Conservation (phyloP, 2,797 vertebrate species). For the Crenuchus spilurus region DNA sequence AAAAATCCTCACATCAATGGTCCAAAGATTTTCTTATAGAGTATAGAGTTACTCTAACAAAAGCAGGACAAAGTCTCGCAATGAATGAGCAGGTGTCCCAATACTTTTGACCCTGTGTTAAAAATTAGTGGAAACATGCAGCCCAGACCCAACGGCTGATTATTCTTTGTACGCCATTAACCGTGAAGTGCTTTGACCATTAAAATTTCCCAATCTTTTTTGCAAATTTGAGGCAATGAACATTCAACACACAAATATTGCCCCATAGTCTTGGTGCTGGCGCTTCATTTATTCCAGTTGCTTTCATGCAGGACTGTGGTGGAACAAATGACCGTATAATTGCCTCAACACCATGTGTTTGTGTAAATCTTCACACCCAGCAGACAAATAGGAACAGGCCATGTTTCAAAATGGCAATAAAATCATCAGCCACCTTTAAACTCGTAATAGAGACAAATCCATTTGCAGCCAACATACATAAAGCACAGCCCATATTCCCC, state of each 20-base stretch:
- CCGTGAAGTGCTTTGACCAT: background rate
- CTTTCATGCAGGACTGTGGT: background rate
- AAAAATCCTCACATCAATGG: too few species aligned
- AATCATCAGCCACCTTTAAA: background rate
- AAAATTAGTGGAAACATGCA: too few species aligned
- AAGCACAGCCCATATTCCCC: conserved; percentile 3
- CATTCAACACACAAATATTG: conserved; percentile 18
- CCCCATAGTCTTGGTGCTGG: background rate
- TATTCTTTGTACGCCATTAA: too few species aligned
- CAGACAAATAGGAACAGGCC: conserved; percentile 1
- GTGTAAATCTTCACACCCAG: conserved; percentile 6
- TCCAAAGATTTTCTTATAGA: too few species aligned
- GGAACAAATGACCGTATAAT: conserved; percentile 36
- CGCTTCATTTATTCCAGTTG: background rate
- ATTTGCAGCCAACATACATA: conserved; percentile 15
- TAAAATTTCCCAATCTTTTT: conserved; percentile 1
- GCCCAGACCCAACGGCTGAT: too few species aligned
- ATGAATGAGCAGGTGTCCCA: too few species aligned
- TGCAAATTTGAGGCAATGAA: background rate
- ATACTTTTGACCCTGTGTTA: too few species aligned
- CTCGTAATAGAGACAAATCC: conserved; percentile 26
- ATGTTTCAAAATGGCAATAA: conserved; percentile 10
- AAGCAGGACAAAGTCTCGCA: too few species aligned
- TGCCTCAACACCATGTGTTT: conserved; percentile 11
- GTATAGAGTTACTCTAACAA: too few species aligned